Evolutionary conservation across 2,888 invertebrate species (phyloP).

Genomic region (Spodoptera littoralis): DNA sequence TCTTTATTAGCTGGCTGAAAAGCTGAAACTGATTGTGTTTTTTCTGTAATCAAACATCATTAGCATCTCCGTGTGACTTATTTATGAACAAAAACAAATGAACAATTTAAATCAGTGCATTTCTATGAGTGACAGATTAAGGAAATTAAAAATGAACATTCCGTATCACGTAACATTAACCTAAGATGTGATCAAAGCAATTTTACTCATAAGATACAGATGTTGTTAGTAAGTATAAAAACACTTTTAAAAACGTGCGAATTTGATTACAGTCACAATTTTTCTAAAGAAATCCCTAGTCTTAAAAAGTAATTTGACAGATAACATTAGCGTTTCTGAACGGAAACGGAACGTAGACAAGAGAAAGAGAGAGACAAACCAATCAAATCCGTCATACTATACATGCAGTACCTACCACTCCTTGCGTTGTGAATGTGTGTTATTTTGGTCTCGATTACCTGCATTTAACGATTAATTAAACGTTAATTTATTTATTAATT

Average conservation of each 20-base stretch:
- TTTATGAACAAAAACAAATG: slow-evolving; percentile 32
- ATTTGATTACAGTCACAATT: no score
- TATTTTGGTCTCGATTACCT: slow-evolving; percentile 37
- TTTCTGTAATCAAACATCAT: not conserved
- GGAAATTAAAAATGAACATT: slow-evolving; percentile 63
- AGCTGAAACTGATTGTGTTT: slow-evolving; percentile 9
- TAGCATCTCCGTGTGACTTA: slow-evolving; percentile 8
- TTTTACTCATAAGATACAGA: slow-evolving; percentile 8
- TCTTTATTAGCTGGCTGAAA: slow-evolving; percentile 9
- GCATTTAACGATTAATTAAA: slow-evolving; percentile 19
- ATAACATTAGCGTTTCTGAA: slow-evolving; percentile 52
- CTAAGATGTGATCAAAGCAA: not conserved
- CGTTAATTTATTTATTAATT: slow-evolving; percentile 34
- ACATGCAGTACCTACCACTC: slow-evolving; percentile 58
- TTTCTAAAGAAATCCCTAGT: no score
- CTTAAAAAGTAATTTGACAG: slow-evolving; percentile 27
- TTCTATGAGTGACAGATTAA: slow-evolving; percentile 57
- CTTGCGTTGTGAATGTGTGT: slow-evolving; percentile 48
- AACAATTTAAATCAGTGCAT: slow-evolving; percentile 22
- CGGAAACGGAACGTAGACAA: slow-evolving; percentile 34
- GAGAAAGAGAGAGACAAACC: slow-evolving; percentile 4
- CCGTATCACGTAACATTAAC: slow-evolving; percentile 50
- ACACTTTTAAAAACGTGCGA: no score
- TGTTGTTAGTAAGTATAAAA: no score
- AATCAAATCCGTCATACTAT: slow-evolving; percentile 9